Evolutionary conservation across 2,797 vertebrate species (phyloP).

Genomic region (Lacerta agilis): DNA sequence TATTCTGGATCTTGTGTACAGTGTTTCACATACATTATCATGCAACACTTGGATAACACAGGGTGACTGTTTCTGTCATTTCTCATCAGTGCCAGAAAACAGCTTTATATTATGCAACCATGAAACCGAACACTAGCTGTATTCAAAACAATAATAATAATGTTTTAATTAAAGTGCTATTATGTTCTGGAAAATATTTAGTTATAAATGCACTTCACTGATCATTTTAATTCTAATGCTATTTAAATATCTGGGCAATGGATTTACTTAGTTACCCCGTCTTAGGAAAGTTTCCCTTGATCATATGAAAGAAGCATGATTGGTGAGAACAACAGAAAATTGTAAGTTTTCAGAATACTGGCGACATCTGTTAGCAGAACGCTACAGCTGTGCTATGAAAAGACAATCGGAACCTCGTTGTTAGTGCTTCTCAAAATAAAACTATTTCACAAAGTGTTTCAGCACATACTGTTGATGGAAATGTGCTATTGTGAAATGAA

Average conservation of each 20-base stretch:
- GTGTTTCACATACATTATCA: not conserved
- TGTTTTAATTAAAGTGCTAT: not conserved
- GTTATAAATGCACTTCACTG: not conserved
- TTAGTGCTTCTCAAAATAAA: constrained; percentile 25
- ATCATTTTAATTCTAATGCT: constrained; percentile 5
- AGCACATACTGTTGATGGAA: not conserved
- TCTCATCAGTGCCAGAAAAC: not conserved
- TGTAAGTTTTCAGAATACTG: not conserved
- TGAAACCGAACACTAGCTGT: not conserved
- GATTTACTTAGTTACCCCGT: not conserved
- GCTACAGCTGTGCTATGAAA: constrained; percentile 15
- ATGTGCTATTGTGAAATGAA: constrained; percentile 5
- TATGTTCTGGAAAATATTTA: constrained; percentile 12
- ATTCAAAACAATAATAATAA: not conserved
- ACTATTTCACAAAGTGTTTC: not conserved
- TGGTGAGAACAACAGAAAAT: constrained; percentile 15
- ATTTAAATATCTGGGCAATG: not conserved
- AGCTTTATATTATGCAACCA: not conserved
- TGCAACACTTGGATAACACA: not conserved
- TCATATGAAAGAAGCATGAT: not conserved
- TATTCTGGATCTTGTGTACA: not conserved
- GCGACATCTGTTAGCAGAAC: not conserved
- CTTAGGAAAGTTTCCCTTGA: not conserved
- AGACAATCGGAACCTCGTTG: not conserved
- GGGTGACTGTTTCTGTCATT: not conserved